phyloP scores from a whole-genome alignment of 2,888 invertebrate genomes.

The Nasonovia ribisnigri region DNA sequence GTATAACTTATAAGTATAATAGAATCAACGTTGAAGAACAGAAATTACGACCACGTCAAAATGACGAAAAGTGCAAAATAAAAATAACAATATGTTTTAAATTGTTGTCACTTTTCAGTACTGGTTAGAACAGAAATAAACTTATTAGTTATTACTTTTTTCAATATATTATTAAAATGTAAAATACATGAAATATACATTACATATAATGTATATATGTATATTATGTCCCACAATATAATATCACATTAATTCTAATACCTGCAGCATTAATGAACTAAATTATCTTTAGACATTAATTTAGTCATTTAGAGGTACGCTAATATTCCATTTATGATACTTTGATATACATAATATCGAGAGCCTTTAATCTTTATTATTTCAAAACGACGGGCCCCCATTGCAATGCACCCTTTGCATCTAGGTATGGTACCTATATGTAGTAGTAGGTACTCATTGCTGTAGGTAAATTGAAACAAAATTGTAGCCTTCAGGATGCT shows the following conservation, averaged over 20 bases:
- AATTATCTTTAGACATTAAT: no score
- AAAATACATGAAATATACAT: not conserved
- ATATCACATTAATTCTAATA: no score
- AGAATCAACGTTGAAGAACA: not conserved
- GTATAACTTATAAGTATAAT: no score
- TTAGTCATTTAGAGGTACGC: not conserved
- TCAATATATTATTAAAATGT: not conserved
- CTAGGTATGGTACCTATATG: no score
- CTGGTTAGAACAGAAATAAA: not conserved
- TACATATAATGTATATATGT: not conserved
- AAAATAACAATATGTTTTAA: not conserved
- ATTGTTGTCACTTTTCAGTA: not conserved
- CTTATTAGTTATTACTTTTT: no score
- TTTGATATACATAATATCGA: not conserved
- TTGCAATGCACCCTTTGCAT: no score
- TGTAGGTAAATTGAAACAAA: not conserved
- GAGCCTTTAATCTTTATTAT: no score
- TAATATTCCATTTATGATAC: not conserved
- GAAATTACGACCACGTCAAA: not conserved
- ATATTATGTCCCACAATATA: no score
- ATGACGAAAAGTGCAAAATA: not conserved
- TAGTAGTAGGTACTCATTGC: no score
- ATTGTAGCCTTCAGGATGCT: not conserved
- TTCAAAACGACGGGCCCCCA: no score
- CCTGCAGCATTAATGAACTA: no score